Evolutionary conservation across 37 sponge, comb jelly and placozoan genomes (phyloP).

Genomic region (Geodia barretti): DNA sequence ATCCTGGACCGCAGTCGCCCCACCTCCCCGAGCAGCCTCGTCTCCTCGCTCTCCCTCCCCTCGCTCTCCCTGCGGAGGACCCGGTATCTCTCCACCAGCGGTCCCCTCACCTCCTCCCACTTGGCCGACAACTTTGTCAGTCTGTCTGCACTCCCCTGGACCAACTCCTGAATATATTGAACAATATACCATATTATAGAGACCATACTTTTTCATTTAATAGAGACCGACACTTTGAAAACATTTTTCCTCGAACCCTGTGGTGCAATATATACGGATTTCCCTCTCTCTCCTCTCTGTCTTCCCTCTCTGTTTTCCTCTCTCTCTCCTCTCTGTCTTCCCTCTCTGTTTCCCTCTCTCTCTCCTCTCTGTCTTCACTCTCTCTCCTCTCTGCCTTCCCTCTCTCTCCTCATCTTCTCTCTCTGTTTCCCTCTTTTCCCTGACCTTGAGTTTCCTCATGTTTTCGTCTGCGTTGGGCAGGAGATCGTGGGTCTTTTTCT

Average conservation of each 20-base stretch:
- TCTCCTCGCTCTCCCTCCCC: constrained; percentile 13
- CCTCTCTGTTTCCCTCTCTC: no score
- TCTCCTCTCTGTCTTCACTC: no score
- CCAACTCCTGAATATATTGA: constrained; percentile 47
- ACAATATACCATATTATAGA: not conserved
- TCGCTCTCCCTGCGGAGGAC: constrained; percentile 59
- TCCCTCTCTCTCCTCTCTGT: no score
- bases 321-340: no score
- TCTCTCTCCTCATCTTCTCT: not conserved
- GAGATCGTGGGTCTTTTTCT: constrained; percentile 82
- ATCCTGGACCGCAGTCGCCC: constrained; percentile 66
- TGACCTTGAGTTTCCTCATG: constrained; percentile 69
- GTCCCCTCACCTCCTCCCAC: constrained; percentile 81
- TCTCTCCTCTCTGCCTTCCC: no score
- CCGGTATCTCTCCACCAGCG: constrained; percentile 59
- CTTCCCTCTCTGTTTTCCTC: no score
- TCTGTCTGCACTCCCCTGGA: constrained; percentile 72
- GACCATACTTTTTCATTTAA: not conserved
- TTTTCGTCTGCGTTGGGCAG: constrained; percentile 90
- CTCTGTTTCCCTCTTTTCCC: not conserved
- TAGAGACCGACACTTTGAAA: not conserved
- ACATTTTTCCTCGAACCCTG: not conserved
- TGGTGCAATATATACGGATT: no score
- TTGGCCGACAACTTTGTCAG: constrained; percentile 70
- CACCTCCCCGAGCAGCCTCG: constrained; percentile 74